phyloP scores from a whole-genome alignment of 2,797 vertebrate species.

The Austrolebias charrua region DNA sequence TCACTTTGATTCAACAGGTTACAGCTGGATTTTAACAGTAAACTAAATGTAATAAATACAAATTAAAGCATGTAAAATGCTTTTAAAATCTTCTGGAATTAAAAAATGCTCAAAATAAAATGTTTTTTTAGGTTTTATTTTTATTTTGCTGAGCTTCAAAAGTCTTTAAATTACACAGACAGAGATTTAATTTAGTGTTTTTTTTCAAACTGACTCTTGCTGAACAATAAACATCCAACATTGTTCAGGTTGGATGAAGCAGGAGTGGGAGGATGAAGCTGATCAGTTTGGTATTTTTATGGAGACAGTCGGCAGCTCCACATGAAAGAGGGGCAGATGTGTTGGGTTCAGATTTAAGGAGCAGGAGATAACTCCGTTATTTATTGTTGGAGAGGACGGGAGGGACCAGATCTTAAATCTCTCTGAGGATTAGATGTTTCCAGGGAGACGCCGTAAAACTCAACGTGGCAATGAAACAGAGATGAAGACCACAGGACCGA shows the following conservation, averaged over 20 bases:
- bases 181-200: too few relatives aligned
- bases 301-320: accelerated
- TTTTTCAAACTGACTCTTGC: neutral
- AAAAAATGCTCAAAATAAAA: too few relatives aligned
- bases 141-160: too few relatives aligned
- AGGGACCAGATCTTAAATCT: slow-evolving; percentile 44
- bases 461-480: neutral
- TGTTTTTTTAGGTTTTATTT: too few relatives aligned
- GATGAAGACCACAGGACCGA: neutral
- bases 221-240: neutral
- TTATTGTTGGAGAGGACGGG: slow-evolving; percentile 14
- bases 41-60: too few relatives aligned
- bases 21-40: too few relatives aligned
- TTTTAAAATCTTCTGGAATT: too few relatives aligned
- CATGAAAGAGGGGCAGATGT: slow-evolving; percentile 6
- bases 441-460: slow-evolving; percentile 39
- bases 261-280: neutral
- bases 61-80: too few relatives aligned
- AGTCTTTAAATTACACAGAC: too few relatives aligned
- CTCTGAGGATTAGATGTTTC: slow-evolving; percentile 27
- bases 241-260: neutral
- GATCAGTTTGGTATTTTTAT: slow-evolving; percentile 2
- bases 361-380: neutral
- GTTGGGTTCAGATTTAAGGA: slow-evolving; percentile 11
- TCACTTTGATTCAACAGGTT: too few relatives aligned